phyloP scores from a whole-genome alignment of 2,888 invertebrate species.

The Pristionchus japonicus region DNA sequence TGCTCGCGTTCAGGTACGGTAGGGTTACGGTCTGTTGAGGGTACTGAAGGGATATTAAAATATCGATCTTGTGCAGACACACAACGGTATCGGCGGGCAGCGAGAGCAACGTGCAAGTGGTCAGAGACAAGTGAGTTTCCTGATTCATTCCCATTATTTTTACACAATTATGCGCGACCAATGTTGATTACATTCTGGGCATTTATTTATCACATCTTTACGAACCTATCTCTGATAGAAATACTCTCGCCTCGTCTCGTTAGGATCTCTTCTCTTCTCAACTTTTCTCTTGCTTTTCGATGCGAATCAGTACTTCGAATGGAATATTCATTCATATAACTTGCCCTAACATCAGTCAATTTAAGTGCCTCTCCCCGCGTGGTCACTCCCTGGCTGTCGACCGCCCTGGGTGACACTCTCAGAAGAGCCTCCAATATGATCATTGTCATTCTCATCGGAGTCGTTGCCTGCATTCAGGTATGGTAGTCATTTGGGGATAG shows the following conservation, averaged over 20 bases:
- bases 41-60: background rate
- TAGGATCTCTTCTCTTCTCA: background rate
- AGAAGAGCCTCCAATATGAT: constrained; percentile 65
- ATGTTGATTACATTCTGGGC: too few relatives aligned
- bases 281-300: background rate
- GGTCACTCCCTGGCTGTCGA: constrained; percentile 36
- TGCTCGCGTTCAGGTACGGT: constrained; percentile 33
- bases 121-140: constrained; percentile 15
- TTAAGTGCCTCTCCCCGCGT: background rate
- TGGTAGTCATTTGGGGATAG: background rate
- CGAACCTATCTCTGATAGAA: too few relatives aligned
- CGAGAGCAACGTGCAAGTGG: constrained; percentile 6
- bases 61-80: background rate
- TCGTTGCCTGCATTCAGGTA: constrained; percentile 65
- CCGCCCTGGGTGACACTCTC: constrained; percentile 50
- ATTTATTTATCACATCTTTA: too few relatives aligned
- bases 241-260: too few relatives aligned
- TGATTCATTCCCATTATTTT: background rate
- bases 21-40: too few relatives aligned
- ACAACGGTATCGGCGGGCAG: background rate
- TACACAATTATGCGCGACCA: too few relatives aligned
- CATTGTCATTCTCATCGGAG: constrained; percentile 63
- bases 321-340: too few relatives aligned
- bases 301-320: too few relatives aligned
- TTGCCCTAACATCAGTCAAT: background rate